These are phyloP conservation scores for Grapholita molesta DNA, from an alignment of 1,140 invertebrate species.

Conservation along the genomic window DNA sequence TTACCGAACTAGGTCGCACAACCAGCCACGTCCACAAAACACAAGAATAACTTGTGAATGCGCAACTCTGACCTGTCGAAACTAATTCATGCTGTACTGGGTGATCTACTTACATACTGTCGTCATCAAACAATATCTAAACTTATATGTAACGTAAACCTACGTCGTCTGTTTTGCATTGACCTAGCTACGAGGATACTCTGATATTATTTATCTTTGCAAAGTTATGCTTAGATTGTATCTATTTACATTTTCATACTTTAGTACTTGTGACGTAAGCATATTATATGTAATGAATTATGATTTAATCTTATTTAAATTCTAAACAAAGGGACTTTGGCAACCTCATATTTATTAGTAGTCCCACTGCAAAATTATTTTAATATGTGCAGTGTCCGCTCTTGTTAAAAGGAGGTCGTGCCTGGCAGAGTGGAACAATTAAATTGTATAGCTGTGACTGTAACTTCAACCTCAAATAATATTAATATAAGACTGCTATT, in stretches of 20 bases:
- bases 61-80: not conserved
- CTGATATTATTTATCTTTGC: not conserved
- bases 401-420: not conserved
- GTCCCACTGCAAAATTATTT: not conserved
- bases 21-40: not conserved
- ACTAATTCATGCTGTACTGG: not conserved
- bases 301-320: not conserved
- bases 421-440: not conserved
- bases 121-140: not conserved
- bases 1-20: not conserved
- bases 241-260: not conserved
- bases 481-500: no score
- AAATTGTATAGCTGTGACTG: not conserved
- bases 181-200: not conserved
- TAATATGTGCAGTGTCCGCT: not conserved
- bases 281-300: not conserved
- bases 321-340: not conserved
- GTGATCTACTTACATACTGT: not conserved
- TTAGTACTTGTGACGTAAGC: not conserved
- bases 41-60: constrained; percentile 11
- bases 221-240: not conserved
- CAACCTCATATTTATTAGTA: not conserved
- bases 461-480: no score
- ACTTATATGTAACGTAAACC: not conserved
- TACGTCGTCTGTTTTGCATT: not conserved